A percentile compares a stretch with the other conserved stretches of the same genome.
Evolutionary conservation across 2,888 invertebrate species (phyloP).

Genomic region (Dorcus parallelipipedus): DNA sequence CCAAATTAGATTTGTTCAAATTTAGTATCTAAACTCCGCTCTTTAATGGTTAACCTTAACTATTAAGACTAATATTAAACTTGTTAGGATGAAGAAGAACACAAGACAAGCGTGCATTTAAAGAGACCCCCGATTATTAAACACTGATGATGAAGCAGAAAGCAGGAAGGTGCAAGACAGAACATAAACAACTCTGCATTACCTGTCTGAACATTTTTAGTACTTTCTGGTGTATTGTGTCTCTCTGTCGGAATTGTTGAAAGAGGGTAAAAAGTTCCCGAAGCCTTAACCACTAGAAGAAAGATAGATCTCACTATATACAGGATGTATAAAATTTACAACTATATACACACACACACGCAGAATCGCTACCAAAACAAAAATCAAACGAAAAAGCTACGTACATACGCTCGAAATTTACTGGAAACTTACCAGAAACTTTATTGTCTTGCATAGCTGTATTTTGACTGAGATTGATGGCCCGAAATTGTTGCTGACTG

Average conservation of each 20-base stretch:
- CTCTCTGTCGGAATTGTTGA: constrained; percentile 57
- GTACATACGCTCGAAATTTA: too few species aligned
- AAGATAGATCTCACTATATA: constrained; percentile 34
- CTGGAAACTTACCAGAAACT: constrained; percentile 41
- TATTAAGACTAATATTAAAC: too few species aligned
- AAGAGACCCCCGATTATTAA: not conserved
- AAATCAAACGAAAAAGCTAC: not conserved
- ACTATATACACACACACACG: constrained; percentile 24
- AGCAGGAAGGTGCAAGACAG: too few species aligned
- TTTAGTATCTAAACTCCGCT: too few species aligned
- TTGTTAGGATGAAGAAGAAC: too few species aligned
- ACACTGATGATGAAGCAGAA: too few species aligned
- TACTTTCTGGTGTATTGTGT: constrained; percentile 55
- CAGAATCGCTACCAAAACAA: constrained; percentile 1
- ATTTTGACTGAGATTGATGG: constrained; percentile 43
- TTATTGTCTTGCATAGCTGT: constrained; percentile 33
- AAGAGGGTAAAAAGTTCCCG: constrained; percentile 88
- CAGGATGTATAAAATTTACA: constrained; percentile 26
- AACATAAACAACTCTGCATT: constrained; percentile 27
- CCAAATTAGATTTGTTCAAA: too few species aligned
- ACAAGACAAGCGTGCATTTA: too few species aligned
- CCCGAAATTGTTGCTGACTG: constrained; percentile 33
- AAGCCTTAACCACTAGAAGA: constrained; percentile 84
- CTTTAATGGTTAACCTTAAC: too few species aligned
- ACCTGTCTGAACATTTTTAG: constrained; percentile 56